Base-by-base conservation (phyloP, 1,140 invertebrate species). In the Drosophila ercepeae region DNA sequence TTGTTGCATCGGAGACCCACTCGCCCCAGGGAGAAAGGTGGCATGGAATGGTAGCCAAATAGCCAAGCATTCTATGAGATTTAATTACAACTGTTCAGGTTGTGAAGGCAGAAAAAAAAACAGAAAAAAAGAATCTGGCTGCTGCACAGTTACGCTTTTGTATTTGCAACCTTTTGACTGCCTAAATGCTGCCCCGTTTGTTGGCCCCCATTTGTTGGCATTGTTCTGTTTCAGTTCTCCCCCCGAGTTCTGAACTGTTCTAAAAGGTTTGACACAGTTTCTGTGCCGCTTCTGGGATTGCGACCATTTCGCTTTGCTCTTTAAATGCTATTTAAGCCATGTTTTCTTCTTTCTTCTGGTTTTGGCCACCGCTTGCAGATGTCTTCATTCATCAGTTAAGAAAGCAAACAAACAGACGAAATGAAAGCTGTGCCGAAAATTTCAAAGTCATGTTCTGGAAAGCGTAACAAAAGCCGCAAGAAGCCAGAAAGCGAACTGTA, bases 191-290 rank as follows among this genome's bases (percentile, higher is more conserved):
- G 81, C 68, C 73, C 82, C 77, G 77, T 86, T 86, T 70, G 50
- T 69, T 82, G 82, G 68, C 82, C 81, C 73, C 68, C 72, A 81
- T 88, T 86, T 69, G 45, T 19, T 58, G 67, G 76, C 73, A 82
- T 88, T 84, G 77, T 84, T 88, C 82, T 88, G 82, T 54, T 36
- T 45, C 36, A 42, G 36, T 61, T 42, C 46, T 19, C 16, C 84
- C 78, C 64, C 75, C 81, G n/a, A n/a, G n/a, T n/a, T n/a, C n/a
- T n/a, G n/a, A n/a, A 84, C 81, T 79, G 73, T 42, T 67, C 9
- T 78, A 71, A 88, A 86, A 82, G 75, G 77, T 86, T 86, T 82
- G 82, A 86, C 82, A 86, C 82, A 86, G 73, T 88, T 86, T 88
- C 74, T 75, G 75, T 51, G 70, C 59, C 63, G 61, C 57, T 63